phyloP scores from a whole-genome alignment of 2,797 vertebrate genomes.

The Gymnothorax reevesii region DNA sequence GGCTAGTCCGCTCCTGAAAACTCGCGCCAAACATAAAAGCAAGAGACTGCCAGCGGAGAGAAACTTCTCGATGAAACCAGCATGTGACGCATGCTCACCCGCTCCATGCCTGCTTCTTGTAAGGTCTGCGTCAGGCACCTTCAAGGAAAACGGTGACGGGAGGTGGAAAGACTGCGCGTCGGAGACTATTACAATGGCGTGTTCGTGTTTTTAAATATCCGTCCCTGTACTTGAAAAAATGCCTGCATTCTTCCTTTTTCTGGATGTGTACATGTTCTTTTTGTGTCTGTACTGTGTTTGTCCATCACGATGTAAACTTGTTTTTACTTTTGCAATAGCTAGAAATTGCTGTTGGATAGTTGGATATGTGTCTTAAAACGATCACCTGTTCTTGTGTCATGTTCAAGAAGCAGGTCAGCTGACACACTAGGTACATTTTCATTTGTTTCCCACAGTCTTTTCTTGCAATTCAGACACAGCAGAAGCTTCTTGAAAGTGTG shows the following conservation, averaged over 20 bases:
- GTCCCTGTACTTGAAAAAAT: neutral
- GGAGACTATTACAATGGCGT: neutral
- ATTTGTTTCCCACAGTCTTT: no score
- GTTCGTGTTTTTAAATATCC: neutral
- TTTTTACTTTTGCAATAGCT: no score
- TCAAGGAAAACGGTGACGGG: neutral
- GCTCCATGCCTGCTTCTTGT: neutral
- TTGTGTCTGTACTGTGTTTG: no score
- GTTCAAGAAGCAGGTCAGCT: no score
- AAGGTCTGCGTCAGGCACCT: conserved; percentile 6
- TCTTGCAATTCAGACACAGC: no score
- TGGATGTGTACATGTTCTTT: no score
- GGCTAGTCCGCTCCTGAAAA: neutral
- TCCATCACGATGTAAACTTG: no score
- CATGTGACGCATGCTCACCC: neutral
- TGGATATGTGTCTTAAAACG: no score
- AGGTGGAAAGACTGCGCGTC: neutral
- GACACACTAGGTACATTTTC: no score
- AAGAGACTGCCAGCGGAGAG: neutral
- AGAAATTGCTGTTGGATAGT: no score
- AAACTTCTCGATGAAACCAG: neutral
- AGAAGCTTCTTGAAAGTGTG: no score
- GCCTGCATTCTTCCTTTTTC: neutral
- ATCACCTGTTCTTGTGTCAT: no score
- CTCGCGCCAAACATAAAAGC: neutral